These are phyloP conservation scores for Heteromyza rotundicornis DNA, from an alignment of 2,888 invertebrate genomes.

Conservation along the genomic window DNA sequence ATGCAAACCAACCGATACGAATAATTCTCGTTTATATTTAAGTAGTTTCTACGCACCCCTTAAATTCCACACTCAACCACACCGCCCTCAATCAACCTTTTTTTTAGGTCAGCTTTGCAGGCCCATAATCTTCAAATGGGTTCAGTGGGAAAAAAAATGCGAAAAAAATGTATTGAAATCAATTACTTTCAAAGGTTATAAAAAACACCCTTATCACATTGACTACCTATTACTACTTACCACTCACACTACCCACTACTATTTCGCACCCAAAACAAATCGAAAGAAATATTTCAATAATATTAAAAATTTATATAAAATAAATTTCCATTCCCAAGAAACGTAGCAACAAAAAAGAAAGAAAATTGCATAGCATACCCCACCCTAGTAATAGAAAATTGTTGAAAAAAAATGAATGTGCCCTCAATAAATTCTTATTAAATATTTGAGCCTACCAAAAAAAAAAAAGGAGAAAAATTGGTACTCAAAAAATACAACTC, in stretches of 20 bases:
- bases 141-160: not conserved
- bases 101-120: not conserved
- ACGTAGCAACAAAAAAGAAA: not conserved
- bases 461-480: not conserved
- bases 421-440: conserved; percentile 32
- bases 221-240: not conserved
- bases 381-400: too few relatives aligned
- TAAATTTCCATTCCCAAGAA: conserved; percentile 13
- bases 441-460: conserved; percentile 26
- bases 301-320: conserved; percentile 39
- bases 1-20: too few relatives aligned
- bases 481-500: not conserved
- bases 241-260: not conserved
- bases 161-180: conserved; percentile 20
- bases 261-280: conserved; percentile 28
- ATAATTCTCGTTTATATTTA: too few relatives aligned
- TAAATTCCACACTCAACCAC: not conserved
- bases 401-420: conserved; percentile 22
- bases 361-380: not conserved
- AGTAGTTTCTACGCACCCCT: not conserved
- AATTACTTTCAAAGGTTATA: conserved; percentile 26
- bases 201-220: conserved; percentile 22
- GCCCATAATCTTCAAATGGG: not conserved
- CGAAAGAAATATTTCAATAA: conserved; percentile 38
- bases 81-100: not conserved